Conservation (phyloP, 1,140 invertebrate species). For the Lutraria rhynchaena region DNA sequence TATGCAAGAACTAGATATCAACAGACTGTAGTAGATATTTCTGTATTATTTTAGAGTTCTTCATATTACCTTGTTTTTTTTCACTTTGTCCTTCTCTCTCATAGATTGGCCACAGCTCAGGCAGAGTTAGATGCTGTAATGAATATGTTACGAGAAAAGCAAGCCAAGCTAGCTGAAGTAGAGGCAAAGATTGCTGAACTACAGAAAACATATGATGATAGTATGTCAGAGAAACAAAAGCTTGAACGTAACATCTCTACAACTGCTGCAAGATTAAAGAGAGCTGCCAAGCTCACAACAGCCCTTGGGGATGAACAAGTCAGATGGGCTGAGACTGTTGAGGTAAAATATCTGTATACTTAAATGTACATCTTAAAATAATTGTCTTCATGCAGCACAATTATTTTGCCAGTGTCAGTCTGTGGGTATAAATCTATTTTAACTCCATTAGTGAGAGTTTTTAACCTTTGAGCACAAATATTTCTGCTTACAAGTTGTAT, state of each 20-base stretch:
- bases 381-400: no score
- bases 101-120: conserved; percentile 85
- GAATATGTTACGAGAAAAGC: conserved; percentile 80
- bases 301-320: conserved; percentile 92
- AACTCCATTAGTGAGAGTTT: no score
- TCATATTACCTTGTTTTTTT: no score
- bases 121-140: conserved; percentile 81
- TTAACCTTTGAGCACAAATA: no score
- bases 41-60: no score
- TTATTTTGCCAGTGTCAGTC: no score
- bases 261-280: conserved; percentile 89
- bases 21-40: no score
- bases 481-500: no score
- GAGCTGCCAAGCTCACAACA: conserved; percentile 91
- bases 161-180: conserved; percentile 80
- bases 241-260: conserved; percentile 87
- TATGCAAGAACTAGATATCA: no score
- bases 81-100: background rate
- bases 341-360: conserved; percentile 84
- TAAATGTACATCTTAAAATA: no score
- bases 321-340: conserved; percentile 90
- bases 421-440: no score
- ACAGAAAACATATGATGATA: conserved; percentile 82
- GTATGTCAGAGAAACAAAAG: conserved; percentile 85
- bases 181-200: conserved; percentile 82